Base-by-base conservation (phyloP, 2,888 invertebrate species). In the Ochropleura leucogaster region DNA sequence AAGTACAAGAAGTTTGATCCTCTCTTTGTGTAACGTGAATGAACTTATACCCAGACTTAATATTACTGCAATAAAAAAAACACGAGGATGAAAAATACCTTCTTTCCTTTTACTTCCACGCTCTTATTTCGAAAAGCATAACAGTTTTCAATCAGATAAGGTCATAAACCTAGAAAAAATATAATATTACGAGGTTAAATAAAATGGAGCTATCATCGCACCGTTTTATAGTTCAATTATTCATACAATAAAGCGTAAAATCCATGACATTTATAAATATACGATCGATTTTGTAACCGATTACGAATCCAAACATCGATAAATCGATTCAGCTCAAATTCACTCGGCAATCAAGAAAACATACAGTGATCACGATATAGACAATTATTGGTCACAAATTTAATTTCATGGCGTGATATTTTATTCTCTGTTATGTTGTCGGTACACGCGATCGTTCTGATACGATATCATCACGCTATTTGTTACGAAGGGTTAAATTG, bases 261-360 rank as follows among this genome's bases (percentile, higher is more conserved):
- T 86, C 91, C 93, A 89, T 93, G 93, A 92, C 93, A 93, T 94
- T 93, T 93, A 91, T 92, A 93, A 93, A 92, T 90, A 90, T 90
- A 92, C 89, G 85, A 90, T 88, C 88, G 89, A 88, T 91, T 91
- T 90, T 86, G 89, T 90, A 92, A 90, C 89, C 92, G 92, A 93
- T 93, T 92, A 91, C 88, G 84, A 87, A 92, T 90, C 87, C 89
- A 85, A 89, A 87, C 79, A 88, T 87, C 87, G 87, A 90, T 86
- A 85, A 87, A 89, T 89, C 88, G 88, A 90, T 90, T 90, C 87
- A 88, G 77, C 77, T 87, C 78, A 85, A 88, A 85, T 87, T 88
- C 89, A 85, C 82, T 84, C 83, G 85, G 86, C 88, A 90, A 92
- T 92, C 89, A 90, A 88, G 75, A 86, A 91, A 90, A 91, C 89